Evolutionary conservation across 1,140 invertebrate species (phyloP), one percentile per base, ranked within the genome.

Genomic region (Papilio dardanus): DNA sequence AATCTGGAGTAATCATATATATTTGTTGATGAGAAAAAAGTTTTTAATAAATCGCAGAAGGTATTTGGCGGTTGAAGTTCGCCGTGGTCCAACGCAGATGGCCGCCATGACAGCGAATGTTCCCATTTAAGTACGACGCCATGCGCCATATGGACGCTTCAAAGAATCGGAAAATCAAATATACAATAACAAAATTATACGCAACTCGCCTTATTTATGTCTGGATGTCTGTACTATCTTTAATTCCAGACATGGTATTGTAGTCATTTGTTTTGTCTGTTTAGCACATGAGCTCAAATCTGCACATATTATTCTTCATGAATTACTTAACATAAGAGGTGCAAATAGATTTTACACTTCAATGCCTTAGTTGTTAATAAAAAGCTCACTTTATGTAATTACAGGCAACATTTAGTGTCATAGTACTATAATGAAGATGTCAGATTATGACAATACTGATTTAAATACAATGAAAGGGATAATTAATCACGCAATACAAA

Each of bases 151-250:
- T 71, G 69, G 28, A 71, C 35, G 74, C 37, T 76, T 78, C 77
- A 58, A 68, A 80, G 79, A 80, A 80, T 76, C 40, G 66, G 66
- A 71, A 74, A 75, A 75, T 75, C 69, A 74, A 66, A 80, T 66
- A 74, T 62, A 66, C 74, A 82, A 74, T 66, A 71, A 69, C 75
- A 75, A 78, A 73, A 71, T 78, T 67, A 75, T 37, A 65, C 77
- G 69, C 42, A 19, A 46, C 30, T 16, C 37, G n/a, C 21, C 14
- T 67, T 67, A 35, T 67, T 67, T 37, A 42, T 24, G 67, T 69
- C 67, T 69, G 67, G 28, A 37, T 35, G 67, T 37, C 67, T 35
- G 12, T 14, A 19, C 31, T 69, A 10, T 40, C 31, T 28, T 40
- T 40, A 35, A 54, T 54, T 54, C 19, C 8, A 58, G n/a, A 6